Percentiles rank a stretch among this genome's conserved stretches.
These are phyloP conservation scores for Dissostichus mawsoni DNA, from an alignment of 2,113 vertebrate species.

Conservation along the genomic window DNA sequence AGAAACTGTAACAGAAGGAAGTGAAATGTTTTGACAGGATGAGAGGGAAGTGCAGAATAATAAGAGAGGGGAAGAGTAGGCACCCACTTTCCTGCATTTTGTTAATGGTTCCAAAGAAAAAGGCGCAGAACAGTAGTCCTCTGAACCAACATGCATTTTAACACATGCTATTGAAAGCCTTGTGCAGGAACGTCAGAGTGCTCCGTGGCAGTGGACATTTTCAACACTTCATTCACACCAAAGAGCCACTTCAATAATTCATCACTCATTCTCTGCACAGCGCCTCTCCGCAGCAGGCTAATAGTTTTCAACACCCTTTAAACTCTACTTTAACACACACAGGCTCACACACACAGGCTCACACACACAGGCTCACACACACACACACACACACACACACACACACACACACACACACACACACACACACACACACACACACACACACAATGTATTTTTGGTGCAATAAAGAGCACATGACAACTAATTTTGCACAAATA, in stretches of 20 bases:
- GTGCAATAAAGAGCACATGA: neutral
- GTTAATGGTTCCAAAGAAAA: constrained; percentile 32
- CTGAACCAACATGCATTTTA: constrained; percentile 47
- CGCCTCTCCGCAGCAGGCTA: constrained; percentile 74
- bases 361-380: too few species aligned
- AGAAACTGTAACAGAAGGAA: constrained; percentile 38
- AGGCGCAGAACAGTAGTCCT: constrained; percentile 23
- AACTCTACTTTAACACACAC: constrained; percentile 66
- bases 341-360: neutral
- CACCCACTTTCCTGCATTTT: constrained; percentile 29
- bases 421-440: constrained; percentile 2
- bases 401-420: constrained; percentile 7
- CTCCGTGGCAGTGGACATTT: constrained; percentile 77
- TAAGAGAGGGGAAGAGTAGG: constrained; percentile 12
- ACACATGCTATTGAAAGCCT: constrained; percentile 49
- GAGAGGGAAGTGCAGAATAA: constrained; percentile 37
- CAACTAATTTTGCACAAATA: constrained; percentile 15
- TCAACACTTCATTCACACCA: constrained; percentile 85
- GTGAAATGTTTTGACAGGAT: constrained; percentile 48
- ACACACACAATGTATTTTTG: constrained; percentile 1
- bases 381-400: constrained; percentile 8
- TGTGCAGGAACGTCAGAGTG: constrained; percentile 53
- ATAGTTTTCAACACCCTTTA: constrained; percentile 84
- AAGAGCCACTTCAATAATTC: constrained; percentile 85
- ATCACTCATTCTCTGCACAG: constrained; percentile 78